Base-by-base conservation (phyloP, 2,888 invertebrate genomes). In the Pseudolycoriella hygida region DNA sequence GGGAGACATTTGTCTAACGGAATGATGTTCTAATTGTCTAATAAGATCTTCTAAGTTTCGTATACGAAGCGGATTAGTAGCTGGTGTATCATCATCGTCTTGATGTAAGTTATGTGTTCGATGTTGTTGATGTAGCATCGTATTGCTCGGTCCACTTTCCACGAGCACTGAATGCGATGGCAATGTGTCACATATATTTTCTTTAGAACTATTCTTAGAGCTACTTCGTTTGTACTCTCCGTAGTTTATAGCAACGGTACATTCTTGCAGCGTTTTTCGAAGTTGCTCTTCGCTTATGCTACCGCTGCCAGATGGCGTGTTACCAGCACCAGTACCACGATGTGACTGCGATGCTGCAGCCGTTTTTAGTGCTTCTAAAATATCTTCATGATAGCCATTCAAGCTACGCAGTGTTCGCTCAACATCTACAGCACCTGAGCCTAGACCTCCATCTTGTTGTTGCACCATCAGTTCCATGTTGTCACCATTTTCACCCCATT, bases 311-410 rank as follows among this genome's bases (percentile, higher is more conserved):
- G 76, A 74, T 30, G 77, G 74, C 17, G 72, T 71, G 40, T 73
- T 70, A 39, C 68, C 67, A 41, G 70, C 67, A 42, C 73, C 73
- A 57, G 77, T 62, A 60, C 77, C 67, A 14, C 81, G 73, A 57
- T 82, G 83, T 1, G 68, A 71, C 11, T 34, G 34, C 12, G 43
- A 34, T 38, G 68, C 69, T 18, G 86, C 86, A 11, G 89, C 89
- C 53, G 77, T 83, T 53, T 87, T 77, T 55, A 92, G 66, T n/a
- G 88, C 89, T 62, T 87, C 87, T 53, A 92, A 72, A 55, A 92
- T 84, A 59, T 88, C 86, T 58, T 89, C 90, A 64, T 90, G 90
- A 67, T 92, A 92, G 38, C 89, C 90, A 60, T 89, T 88, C 39
- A 90, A 71, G 49, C 82, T 84, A 70, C 85, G 84, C n/a, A 88